Base-by-base conservation (phyloP, 2,888 invertebrate genomes). In the Cetonia aurata region DNA sequence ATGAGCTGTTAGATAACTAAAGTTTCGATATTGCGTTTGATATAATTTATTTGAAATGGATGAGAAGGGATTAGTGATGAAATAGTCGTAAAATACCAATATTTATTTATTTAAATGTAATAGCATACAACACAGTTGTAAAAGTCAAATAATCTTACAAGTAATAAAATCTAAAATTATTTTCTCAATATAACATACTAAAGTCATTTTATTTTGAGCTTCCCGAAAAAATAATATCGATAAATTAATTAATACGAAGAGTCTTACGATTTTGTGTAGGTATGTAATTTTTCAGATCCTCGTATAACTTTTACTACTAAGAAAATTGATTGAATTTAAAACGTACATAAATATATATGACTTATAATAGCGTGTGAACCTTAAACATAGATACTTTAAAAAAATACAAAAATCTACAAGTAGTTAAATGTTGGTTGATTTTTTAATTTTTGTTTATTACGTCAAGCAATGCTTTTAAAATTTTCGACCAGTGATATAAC, bases 381-480 rank as follows among this genome's bases (percentile, higher is more conserved):
- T 80, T 81, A 80, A 80, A 81, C 80, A 78, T 77, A 80, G 80
- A 75, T 77, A 75, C 78, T 78, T 82, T 84, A 84, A 84, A 84
- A 84, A 84, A 84, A 84, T 84, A 84, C 83, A 84, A 85, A 84
- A 84, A 80, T 84, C 84, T 85, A 84, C 83, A 83, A 79, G 69
- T 62, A 55, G 69, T 62, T 62, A 55, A 53, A 55, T 55, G 46
- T 67, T 48, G 48, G 67, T 50, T 68, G 25, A 25, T 25, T 57
- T 66, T 62, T 53, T 69, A 15, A 46, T 15, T 65, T 52, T 44
- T 70, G 44, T 42, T 42, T 19, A 46, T 57, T 50, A 41, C 25
- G 57, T 59, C 48, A 71, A 53, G 53, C 46, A 46, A 53, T 42
- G 13, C 33, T 25, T 44, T 57, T 67, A 37, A 12, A 57, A 50